Evolutionary conservation across 2,888 invertebrate genomes (phyloP), one percentile per base, ranked within the genome.

Genomic region (Hesperia comma): DNA sequence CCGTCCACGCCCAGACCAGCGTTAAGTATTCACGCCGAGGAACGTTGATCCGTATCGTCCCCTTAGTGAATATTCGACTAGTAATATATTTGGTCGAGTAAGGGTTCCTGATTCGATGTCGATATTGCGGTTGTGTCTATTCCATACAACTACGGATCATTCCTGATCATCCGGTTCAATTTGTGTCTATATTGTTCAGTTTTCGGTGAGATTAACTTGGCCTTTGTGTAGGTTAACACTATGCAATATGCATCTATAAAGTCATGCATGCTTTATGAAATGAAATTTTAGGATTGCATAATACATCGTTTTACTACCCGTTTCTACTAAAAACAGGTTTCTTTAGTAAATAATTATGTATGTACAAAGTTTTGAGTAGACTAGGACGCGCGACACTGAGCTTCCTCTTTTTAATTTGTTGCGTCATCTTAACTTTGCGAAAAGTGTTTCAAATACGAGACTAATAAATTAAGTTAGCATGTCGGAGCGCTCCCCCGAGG

Each of bases 401-500:
- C 33, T 55, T 62, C 54, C 62, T 19, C 56, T 63, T 21, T 63
- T 63, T 56, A 63, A 63, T 63, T 56, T 63, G 56, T 49, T 51
- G 40, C 56, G 63, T 63, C 63, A 63, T 37, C 63, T 55, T 12
- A 56, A 67, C 49, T 67, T 40, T 49, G 56, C 53, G 61, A 63
- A 61, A 62, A 64, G 68, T 67, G 57, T 69, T 67, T 57, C 61
- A 66, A 69, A 69, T 61, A 70, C 62, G 61, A 61, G 70, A 63
- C 68, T 60, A 68, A 60, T 64, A 69, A 68, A 72, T 70, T 67
- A 69, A 70, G 68, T 62, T 63, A 61, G 71, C 71, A 71, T 72
- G 73, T 73, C 68, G 69, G 68, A 74, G 69, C 68, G 71, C 70
- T 72, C 75, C 72, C 75, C 72, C 61, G 72, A 61, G 69, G 70